A percentile compares a stretch with the other conserved stretches of the same genome.
Conservation (phyloP, 1,140 invertebrate genomes). For the Zaprionus davidi region DNA sequence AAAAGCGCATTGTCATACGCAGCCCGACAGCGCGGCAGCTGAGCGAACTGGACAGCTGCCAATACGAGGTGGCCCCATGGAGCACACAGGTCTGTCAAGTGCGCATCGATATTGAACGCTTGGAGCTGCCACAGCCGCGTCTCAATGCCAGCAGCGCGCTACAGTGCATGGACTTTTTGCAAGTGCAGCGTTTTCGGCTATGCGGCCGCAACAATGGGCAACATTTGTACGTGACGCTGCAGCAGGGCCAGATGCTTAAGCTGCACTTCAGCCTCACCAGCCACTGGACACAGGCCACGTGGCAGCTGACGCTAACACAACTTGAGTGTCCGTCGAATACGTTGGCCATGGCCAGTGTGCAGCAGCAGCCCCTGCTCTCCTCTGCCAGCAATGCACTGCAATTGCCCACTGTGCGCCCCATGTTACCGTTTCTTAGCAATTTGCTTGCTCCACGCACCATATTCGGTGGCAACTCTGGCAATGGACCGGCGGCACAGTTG, state of each 20-base stretch:
- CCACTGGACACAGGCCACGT: constrained; percentile 50
- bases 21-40: constrained; percentile 50
- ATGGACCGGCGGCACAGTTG: constrained; percentile 58
- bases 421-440: constrained; percentile 59
- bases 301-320: constrained; percentile 69
- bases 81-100: constrained; percentile 72
- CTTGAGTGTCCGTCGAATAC: constrained; percentile 60
- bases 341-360: not conserved
- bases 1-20: constrained; percentile 65
- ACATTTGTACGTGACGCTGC: constrained; percentile 64
- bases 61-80: constrained; percentile 66
- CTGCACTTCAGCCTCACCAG: constrained; percentile 52
- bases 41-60: constrained; percentile 63
- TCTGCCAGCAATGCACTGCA: not conserved
- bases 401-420: constrained; percentile 48
- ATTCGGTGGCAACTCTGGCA: constrained; percentile 44
- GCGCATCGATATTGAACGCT: constrained; percentile 71
- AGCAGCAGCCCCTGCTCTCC: constrained; percentile 10
- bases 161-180: constrained; percentile 70
- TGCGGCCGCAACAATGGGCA: constrained; percentile 70
- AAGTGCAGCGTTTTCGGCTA: constrained; percentile 67
- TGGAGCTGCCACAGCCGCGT: constrained; percentile 69
- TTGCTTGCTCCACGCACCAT: constrained; percentile 60
- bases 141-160: constrained; percentile 57
- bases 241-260: constrained; percentile 54